phyloP scores from a whole-genome alignment of 1,140 invertebrate genomes.

The Liolophura sinensis region DNA sequence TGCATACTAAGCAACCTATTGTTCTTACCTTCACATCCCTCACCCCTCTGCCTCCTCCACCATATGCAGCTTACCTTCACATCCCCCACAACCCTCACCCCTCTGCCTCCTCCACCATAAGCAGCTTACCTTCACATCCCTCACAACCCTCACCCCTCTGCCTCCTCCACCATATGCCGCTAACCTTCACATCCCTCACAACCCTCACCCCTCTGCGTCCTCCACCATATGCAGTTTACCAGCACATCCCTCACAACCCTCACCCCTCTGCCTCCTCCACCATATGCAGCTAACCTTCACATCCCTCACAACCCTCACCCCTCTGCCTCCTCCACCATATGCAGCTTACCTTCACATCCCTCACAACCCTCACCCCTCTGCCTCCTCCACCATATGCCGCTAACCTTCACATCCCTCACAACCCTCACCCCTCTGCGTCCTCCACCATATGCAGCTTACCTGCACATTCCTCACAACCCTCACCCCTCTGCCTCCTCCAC shows the following conservation, averaged over 20 bases:
- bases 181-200: conserved; percentile 85
- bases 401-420: conserved; percentile 85
- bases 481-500: conserved; percentile 98
- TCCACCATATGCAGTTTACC: conserved; percentile 98
- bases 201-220: conserved; percentile 98
- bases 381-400: conserved; percentile 98
- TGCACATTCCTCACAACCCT: conserved; percentile 90
- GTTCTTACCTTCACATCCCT: conserved; percentile 70
- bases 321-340: conserved; percentile 96
- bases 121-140: conserved; percentile 95
- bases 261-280: conserved; percentile 98
- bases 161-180: conserved; percentile 98
- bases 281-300: conserved; percentile 97
- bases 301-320: conserved; percentile 94
- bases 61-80: conserved; percentile 98
- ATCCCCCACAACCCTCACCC: conserved; percentile 94
- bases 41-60: conserved; percentile 98
- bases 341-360: conserved; percentile 95
- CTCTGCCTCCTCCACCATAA: conserved; percentile 96
- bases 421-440: conserved; percentile 98
- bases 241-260: conserved; percentile 90
- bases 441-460: conserved; percentile 98
- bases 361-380: conserved; percentile 96
- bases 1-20: no score
- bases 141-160: conserved; percentile 96